Conservation (phyloP, 1,140 invertebrate genomes). For the Drosophila nigrodunni region DNA sequence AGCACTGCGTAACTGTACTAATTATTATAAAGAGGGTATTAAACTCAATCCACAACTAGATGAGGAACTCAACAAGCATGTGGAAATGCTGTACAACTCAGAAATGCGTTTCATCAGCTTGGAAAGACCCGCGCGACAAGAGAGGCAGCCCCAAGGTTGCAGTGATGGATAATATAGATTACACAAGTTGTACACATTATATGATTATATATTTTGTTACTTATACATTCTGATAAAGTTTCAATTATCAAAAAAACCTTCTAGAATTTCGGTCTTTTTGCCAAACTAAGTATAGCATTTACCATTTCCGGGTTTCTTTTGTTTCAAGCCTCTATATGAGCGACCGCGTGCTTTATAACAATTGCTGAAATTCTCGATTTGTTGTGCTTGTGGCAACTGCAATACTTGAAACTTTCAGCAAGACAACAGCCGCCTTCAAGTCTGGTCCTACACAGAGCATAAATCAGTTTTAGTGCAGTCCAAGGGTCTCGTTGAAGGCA, state of each 20-base stretch:
- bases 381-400: neutral
- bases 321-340: too few relatives aligned
- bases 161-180: slow-evolving; percentile 28
- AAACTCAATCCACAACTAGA: neutral
- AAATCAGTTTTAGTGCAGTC: slow-evolving; percentile 72
- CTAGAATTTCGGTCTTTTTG: too few relatives aligned
- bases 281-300: too few relatives aligned
- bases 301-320: too few relatives aligned
- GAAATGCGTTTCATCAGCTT: slow-evolving; percentile 10
- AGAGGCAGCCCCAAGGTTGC: slow-evolving; percentile 42
- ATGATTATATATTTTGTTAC: slow-evolving; percentile 16
- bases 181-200: slow-evolving; percentile 29
- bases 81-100: slow-evolving; percentile 11
- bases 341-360: neutral
- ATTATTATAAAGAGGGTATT: slow-evolving; percentile 1
- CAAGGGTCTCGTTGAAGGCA: slow-evolving; percentile 72
- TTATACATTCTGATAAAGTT: neutral
- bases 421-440: slow-evolving; percentile 52
- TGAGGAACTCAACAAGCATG: neutral
- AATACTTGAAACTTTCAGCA: slow-evolving; percentile 66
- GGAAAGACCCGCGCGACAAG: slow-evolving; percentile 21
- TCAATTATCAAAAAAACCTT: neutral
- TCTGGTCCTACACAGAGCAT: slow-evolving; percentile 53
- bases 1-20: slow-evolving; percentile 24
- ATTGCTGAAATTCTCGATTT: neutral